Base-by-base conservation (phyloP, 2,797 vertebrate species). In the Macropodus opercularis region DNA sequence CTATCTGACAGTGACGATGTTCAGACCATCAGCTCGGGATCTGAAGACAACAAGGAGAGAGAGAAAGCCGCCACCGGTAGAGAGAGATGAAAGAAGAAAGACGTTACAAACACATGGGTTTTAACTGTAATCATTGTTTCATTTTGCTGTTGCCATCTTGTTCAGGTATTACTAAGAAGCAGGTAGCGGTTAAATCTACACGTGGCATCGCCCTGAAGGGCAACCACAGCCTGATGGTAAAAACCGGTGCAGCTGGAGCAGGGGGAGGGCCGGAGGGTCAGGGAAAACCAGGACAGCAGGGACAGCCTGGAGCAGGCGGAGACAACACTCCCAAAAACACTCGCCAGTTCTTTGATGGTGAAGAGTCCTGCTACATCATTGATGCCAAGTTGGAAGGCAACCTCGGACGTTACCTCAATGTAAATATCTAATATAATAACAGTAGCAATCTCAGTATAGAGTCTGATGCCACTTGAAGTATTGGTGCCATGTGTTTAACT, bases 351-450 rank as follows among this genome's bases (percentile, higher is more conserved):
- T 99, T 95, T 0, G 97, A 99, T 0, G 96, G 97, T 0, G 97
- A 98, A 76, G 97, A 99, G 69, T 98, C 97, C 1, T 99, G 97
- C 53, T 99, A 99, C 83, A 99, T 99, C 89, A 99, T 99, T 0
- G 97, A 99, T 0, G 97, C 97, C 85, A 99, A 99, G 81, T 86
- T 99, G 29, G 96, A 98, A 69, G 97, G 97, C 51, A 99, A 99
- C 80, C 92, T 99, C 3, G 97, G 97, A 13, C 95, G 97, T 26
- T 98, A 98, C 90, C 95, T 98, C 73, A 99, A 98, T 0, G 96
- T 99, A 83, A 95, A 90, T 4, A 7, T 39, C 34, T n/a, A n/a
- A n/a, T n/a, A n/a, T n/a, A n/a, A n/a, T n/a, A n/a, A 35, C 7
- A 3, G 3, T 8, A 23, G 13, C 6, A 46, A 4, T 17, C 11